Evolutionary conservation across 2,113 vertebrate genomes (phyloP).

Genomic region (Centropristis striata): DNA sequence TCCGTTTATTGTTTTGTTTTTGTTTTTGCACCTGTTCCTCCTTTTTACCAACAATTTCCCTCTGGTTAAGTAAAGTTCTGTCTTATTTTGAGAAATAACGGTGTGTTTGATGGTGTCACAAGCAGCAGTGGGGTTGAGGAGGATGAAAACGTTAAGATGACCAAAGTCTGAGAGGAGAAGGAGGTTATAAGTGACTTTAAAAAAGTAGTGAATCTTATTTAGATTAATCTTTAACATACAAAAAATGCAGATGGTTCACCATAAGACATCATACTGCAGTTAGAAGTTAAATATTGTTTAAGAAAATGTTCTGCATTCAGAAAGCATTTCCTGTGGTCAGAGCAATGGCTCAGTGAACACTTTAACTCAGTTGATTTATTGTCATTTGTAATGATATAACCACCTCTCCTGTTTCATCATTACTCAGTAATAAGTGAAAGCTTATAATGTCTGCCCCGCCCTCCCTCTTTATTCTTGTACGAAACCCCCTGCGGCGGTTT

Average conservation of each 20-base stretch:
- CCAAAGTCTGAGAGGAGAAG: constrained; percentile 4
- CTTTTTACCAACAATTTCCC: not conserved
- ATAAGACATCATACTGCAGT: not conserved
- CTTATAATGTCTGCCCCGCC: not conserved
- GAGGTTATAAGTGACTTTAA: not conserved
- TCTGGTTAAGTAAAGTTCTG: not conserved
- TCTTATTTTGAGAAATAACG: not conserved
- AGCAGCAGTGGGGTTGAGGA: not conserved
- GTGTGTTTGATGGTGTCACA: not conserved
- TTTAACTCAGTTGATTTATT: not conserved
- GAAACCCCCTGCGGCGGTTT: constrained; percentile 55
- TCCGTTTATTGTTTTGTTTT: not conserved
- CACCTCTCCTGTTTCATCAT: constrained; percentile 46
- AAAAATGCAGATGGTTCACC: not conserved
- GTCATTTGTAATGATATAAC: constrained; percentile 36
- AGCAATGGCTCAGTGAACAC: constrained; percentile 25
- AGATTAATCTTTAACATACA: constrained; percentile 5
- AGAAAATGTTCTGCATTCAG: not conserved
- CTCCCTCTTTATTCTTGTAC: constrained; percentile 18
- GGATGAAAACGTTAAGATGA: not conserved
- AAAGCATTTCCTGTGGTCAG: too few relatives aligned
- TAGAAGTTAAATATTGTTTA: not conserved
- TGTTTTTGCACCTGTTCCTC: not conserved
- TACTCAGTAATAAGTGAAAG: constrained; percentile 32
- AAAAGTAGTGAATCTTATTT: not conserved